Percentiles rank a stretch among this genome's conserved stretches.
phyloP scores from a whole-genome alignment of 2,797 vertebrate species.

The Ctenopoma multispine region DNA sequence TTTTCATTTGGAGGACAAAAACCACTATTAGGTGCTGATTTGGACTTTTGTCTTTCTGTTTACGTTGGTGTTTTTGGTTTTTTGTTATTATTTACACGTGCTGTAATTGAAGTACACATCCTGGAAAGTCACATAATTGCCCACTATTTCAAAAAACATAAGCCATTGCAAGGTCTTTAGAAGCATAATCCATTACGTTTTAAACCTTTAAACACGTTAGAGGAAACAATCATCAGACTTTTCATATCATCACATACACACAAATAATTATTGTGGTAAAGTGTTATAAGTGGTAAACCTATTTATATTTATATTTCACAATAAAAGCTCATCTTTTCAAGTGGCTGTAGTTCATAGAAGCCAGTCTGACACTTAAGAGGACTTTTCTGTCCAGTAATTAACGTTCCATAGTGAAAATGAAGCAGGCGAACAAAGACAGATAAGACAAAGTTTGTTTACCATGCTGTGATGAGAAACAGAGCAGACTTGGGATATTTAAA shows the following conservation, averaged over 20 bases:
- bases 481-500: slow-evolving; percentile 53
- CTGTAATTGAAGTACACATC: not conserved
- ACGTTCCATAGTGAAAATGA: slow-evolving; percentile 59
- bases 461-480: slow-evolving; percentile 78
- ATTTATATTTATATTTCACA: not conserved
- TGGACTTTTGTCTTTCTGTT: not conserved
- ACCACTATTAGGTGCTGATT: not conserved
- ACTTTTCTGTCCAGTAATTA: slow-evolving; percentile 67
- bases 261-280: not conserved
- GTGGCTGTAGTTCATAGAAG: not conserved
- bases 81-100: not conserved
- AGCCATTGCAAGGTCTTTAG: slow-evolving; percentile 15
- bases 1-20: not conserved
- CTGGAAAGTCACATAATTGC: slow-evolving; percentile 29
- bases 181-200: slow-evolving; percentile 49
- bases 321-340: not conserved
- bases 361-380: slow-evolving; percentile 15
- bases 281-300: not conserved
- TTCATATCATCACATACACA: slow-evolving; percentile 14
- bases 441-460: slow-evolving; percentile 86
- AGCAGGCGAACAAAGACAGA: slow-evolving; percentile 63
- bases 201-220: slow-evolving; percentile 43
- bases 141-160: slow-evolving; percentile 35
- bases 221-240: slow-evolving; percentile 27
- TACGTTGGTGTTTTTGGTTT: slow-evolving; percentile 14